phyloP scores from a whole-genome alignment of 2,113 vertebrate species.

The Pan paniscus region DNA sequence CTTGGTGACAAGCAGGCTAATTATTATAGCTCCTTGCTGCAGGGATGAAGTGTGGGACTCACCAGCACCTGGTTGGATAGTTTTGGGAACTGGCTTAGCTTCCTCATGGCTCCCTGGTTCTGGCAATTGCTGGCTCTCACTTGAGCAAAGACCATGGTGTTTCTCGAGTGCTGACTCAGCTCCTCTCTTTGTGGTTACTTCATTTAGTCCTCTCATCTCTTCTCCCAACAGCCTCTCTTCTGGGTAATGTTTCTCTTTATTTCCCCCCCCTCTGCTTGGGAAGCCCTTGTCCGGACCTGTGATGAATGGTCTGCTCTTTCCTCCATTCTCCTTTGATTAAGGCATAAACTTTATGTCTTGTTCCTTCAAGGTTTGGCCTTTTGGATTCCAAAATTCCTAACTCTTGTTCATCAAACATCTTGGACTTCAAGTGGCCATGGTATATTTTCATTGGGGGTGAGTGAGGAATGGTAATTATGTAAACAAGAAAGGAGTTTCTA shows the following conservation, averaged over 20 bases:
- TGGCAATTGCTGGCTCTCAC: neutral
- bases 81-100: neutral
- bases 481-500: neutral
- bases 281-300: neutral
- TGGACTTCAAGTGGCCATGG: slow-evolving; percentile 1
- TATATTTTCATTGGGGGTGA: neutral
- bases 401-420: neutral
- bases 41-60: neutral
- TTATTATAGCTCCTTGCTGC: neutral
- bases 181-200: neutral
- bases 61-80: neutral
- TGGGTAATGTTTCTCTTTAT: neutral
- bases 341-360: neutral
- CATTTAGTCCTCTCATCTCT: neutral
- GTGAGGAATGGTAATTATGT: neutral
- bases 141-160: neutral
- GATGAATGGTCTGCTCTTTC: neutral
- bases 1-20: neutral
- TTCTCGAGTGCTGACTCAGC: neutral
- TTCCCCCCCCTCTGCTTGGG: neutral
- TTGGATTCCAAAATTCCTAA: neutral
- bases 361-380: neutral
- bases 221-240: neutral
- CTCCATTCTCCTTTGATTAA: neutral
- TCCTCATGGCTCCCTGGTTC: neutral